Evolutionary conservation across 1,140 invertebrate genomes (phyloP), one percentile per base, ranked within the genome.

Genomic region (Ladona fulva): DNA sequence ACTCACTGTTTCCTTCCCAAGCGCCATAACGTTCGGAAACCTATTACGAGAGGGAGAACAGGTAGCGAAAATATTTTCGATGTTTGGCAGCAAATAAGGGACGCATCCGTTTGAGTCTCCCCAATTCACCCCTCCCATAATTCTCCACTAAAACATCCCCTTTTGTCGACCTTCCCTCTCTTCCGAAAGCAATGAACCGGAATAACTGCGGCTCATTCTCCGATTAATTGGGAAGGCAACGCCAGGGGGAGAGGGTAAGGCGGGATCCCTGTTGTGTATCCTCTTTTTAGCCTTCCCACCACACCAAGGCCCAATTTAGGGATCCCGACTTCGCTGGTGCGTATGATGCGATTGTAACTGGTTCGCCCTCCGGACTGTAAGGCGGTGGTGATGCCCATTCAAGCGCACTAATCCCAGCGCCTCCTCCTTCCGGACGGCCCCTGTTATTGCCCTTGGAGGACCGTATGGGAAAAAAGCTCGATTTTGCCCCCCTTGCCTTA

Each of bases 161-260:
- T 37, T 37, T 37, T 37, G 29, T 37, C 29, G 29, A 37, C 29
- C n/a, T n/a, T n/a, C 44, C 52, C 52, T 66, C 52, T 22, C 52
- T 66, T 22, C 14, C 52, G n/a, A 22, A 12, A 22, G 1, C 52
- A 22, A 66, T 66, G 52, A 66, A 22, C 52, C 52, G 12, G 52
- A 66, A 66, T 66, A 66, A 66, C 52, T 66, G 52, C 52, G 52
- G 52, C 52, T 66, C 52, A 66, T 66, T 66, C n/a, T 66, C 52
- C n/a, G 52, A 66, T 66, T 66, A 66, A 66, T 66, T 66, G 52
- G 52, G 52, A 66, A 66, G 52, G 52, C 52, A 66, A 66, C 52
- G 52, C 52, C n/a, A 22, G 12, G n/a, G 52, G 52, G 29, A 37
- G 29, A 37, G 29, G 29, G 29, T 37, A 37, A 37, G 29, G 29